Evolutionary conservation across 2,113 vertebrate genomes (phyloP).

Genomic region (Rhabdornis inornatus): DNA sequence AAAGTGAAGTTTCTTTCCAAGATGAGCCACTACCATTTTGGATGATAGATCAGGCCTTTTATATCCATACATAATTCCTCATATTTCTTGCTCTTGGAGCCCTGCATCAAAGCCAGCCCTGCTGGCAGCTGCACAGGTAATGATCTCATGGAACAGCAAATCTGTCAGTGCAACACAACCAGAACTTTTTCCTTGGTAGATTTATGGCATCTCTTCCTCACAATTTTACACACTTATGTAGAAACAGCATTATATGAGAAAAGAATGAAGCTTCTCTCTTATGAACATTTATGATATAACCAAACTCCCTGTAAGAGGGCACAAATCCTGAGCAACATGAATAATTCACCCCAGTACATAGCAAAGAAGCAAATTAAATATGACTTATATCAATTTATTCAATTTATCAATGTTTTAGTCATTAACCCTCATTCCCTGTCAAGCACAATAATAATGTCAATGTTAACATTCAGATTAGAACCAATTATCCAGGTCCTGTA

Average conservation of each 20-base stretch:
- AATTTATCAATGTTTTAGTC: constrained; percentile 2
- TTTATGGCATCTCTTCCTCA: background rate
- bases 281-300: background rate
- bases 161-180: background rate
- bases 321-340: background rate
- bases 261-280: background rate
- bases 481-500: background rate
- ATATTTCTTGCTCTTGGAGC: background rate
- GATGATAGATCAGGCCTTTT: background rate
- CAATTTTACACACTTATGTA: background rate
- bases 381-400: background rate
- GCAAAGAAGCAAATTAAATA: background rate
- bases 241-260: background rate
- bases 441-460: background rate
- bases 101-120: background rate
- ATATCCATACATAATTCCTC: background rate
- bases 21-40: background rate
- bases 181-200: background rate
- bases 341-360: background rate
- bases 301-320: background rate
- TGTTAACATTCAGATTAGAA: background rate
- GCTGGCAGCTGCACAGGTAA: background rate
- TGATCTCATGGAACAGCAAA: background rate
- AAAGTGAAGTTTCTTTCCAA: background rate
- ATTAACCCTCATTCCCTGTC: background rate